These are phyloP conservation scores for Crocodylus rhombifer DNA, from an alignment of 2,797 vertebrate genomes.

Conservation along the genomic window DNA sequence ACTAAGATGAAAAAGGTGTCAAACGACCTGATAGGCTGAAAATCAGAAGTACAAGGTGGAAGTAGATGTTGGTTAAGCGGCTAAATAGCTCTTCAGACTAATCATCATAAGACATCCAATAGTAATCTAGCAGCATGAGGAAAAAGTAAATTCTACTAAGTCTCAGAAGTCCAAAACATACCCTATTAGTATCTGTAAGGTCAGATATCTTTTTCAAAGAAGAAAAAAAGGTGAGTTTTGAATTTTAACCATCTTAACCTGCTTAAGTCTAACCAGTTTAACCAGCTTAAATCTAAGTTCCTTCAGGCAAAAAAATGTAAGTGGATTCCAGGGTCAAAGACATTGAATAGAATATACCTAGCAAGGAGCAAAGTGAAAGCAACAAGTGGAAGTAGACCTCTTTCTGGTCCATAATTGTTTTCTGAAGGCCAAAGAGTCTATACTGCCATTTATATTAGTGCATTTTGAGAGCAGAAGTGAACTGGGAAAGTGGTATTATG, in stretches of 20 bases:
- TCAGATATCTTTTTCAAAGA: neutral
- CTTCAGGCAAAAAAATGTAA: neutral
- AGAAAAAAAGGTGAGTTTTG: neutral
- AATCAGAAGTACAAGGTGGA: neutral
- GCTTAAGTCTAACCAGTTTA: neutral
- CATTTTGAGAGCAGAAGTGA: neutral
- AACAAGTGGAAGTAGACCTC: neutral
- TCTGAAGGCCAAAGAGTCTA: neutral
- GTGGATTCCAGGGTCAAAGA: neutral
- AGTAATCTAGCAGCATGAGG: neutral
- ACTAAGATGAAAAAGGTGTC: neutral
- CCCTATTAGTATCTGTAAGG: neutral
- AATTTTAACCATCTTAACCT: neutral
- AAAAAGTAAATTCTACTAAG: neutral
- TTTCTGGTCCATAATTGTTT: accelerated
- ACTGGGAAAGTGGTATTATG: neutral
- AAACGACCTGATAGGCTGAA: neutral
- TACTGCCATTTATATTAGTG: neutral
- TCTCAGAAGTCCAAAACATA: neutral
- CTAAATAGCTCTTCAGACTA: neutral
- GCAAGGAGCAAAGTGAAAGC: neutral
- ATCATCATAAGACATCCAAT: neutral
- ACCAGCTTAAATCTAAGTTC: accelerated
- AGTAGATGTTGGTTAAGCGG: neutral
- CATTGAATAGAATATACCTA: neutral